Evolutionary conservation across 2,113 vertebrate genomes (phyloP).

Genomic region (Labeo rohita): DNA sequence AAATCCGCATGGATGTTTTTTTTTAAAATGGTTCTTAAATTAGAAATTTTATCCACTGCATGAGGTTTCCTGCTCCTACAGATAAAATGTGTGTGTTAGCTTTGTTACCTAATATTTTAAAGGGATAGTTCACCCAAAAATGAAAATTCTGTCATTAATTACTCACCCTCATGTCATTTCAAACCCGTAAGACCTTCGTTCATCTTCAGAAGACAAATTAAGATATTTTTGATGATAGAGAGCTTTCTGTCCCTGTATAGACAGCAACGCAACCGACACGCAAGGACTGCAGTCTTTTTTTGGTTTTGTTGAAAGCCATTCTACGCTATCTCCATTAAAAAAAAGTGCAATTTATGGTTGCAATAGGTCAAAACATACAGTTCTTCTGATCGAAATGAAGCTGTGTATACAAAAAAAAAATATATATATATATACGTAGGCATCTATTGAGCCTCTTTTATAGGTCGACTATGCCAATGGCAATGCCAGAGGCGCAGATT

Average conservation of each 20-base stretch:
- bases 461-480: background rate
- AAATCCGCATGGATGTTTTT: background rate
- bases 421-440: background rate
- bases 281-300: background rate
- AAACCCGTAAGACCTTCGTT: too few relatives aligned
- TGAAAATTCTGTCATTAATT: too few relatives aligned
- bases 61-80: background rate
- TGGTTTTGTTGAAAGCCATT: background rate
- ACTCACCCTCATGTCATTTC: too few relatives aligned
- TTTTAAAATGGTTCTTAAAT: slow-evolving; percentile 27
- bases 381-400: background rate
- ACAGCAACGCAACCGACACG: too few relatives aligned
- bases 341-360: background rate
- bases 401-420: background rate
- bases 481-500: background rate
- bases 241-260: too few relatives aligned
- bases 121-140: background rate
- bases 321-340: background rate
- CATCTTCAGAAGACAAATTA: too few relatives aligned
- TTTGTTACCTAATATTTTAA: background rate
- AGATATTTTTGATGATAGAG: background rate
- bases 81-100: background rate
- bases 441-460: background rate
- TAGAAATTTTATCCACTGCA: background rate
- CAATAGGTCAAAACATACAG: background rate